A percentile compares a stretch with the other conserved stretches of the same genome.
These are phyloP conservation scores for Nannobrachium achirus DNA, from an alignment of 2,113 vertebrate genomes.

Conservation along the genomic window DNA sequence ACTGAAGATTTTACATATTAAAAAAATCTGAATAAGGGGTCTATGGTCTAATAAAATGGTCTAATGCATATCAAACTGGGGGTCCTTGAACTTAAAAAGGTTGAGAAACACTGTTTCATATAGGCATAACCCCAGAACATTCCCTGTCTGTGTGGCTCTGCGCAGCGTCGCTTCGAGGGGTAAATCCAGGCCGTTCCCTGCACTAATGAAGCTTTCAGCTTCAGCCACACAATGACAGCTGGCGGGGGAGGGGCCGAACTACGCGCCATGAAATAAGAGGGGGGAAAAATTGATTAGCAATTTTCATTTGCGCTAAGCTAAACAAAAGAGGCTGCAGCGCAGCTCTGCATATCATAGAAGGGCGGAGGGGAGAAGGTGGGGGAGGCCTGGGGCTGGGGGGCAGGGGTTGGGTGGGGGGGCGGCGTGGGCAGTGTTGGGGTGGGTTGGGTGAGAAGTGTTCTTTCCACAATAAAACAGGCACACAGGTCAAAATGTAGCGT, in stretches of 20 bases:
- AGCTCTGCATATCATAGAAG: constrained; percentile 80
- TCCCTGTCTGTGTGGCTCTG: no score
- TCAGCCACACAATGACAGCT: constrained; percentile 91
- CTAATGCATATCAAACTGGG: no score
- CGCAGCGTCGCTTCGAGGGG: no score
- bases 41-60: no score
- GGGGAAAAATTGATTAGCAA: constrained; percentile 93
- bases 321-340: constrained; percentile 81
- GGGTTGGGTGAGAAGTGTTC: constrained; percentile 58
- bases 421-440: constrained; percentile 19
- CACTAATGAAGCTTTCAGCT: constrained; percentile 96
- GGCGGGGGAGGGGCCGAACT: constrained; percentile 91
- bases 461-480: constrained; percentile 38
- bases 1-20: no score
- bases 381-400: constrained; percentile 9
- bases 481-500: no score
- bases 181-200: constrained; percentile 86
- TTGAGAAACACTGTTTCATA: no score
- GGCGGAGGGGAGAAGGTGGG: constrained; percentile 53
- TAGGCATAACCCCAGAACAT: no score
- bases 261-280: constrained; percentile 91
- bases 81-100: no score
- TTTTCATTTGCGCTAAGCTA: constrained; percentile 86
- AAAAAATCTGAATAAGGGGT: no score
- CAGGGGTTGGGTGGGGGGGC: background rate